A percentile compares a stretch with the other conserved stretches of the same genome.
phyloP scores from a whole-genome alignment of 2,797 vertebrate species.

The Monodelphis domestica region DNA sequence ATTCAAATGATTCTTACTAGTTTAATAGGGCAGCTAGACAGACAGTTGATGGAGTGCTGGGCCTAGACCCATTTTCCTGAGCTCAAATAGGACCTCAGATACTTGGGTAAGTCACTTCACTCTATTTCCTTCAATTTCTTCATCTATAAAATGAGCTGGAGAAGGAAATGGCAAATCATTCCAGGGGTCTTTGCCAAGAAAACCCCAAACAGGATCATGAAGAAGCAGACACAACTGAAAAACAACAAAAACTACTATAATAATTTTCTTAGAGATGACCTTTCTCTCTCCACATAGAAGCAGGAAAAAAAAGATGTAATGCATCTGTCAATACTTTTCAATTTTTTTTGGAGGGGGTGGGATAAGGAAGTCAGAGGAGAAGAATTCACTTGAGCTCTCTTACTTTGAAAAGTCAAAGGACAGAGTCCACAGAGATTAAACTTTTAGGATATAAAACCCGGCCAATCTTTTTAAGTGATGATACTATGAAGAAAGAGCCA shows the following conservation, averaged over 20 bases:
- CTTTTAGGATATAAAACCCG: background rate
- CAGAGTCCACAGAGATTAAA: conserved; percentile 23
- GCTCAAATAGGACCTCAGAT: too few species aligned
- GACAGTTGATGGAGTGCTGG: too few species aligned
- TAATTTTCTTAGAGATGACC: background rate
- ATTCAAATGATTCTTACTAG: background rate
- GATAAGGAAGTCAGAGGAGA: background rate
- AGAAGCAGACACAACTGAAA: too few species aligned
- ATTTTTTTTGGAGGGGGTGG: background rate
- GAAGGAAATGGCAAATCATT: too few species aligned
- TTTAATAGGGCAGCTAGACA: too few species aligned
- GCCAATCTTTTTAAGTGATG: conserved; percentile 33
- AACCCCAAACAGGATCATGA: too few species aligned
- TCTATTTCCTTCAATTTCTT: too few species aligned
- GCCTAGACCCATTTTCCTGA: too few species aligned
- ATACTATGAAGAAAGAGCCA: conserved; percentile 57
- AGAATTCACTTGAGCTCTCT: background rate
- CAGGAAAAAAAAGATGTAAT: background rate
- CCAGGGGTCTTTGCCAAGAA: too few species aligned
- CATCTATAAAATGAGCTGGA: too few species aligned
- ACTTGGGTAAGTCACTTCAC: too few species aligned
- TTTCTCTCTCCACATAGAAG: background rate
- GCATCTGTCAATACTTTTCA: background rate
- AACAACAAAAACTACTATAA: too few species aligned
- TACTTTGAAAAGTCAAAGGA: conserved; percentile 44